Base-by-base conservation (phyloP, 2,888 invertebrate species). In the Chelonus formosanus region DNA sequence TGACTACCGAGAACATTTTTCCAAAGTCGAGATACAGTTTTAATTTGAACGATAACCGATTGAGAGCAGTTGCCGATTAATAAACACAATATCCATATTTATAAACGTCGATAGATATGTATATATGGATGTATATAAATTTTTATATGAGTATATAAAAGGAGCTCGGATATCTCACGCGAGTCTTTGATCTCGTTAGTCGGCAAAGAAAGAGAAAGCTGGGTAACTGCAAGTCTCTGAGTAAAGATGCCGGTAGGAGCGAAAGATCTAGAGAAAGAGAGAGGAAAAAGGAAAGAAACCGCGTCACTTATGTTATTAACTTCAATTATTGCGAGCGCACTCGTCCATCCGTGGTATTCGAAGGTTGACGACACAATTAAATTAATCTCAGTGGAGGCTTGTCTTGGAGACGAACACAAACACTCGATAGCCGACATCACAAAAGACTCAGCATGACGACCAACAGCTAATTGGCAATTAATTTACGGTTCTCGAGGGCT, bases 401-500 rank as follows among this genome's bases (percentile, higher is more conserved):
- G 47, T 34, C 8, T 63, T 43, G 36, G 32, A 8, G 59, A 55
- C 20, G 36, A 60, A 54, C 60, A 60, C 57, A 57, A 65, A 57
- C 44, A 61, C 61, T 52, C 62, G 31, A 36, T 35, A 50, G 43
- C 55, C 54, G 55, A 59, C 59, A 59, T 60, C 55, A 65, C 63
- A 58, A 45, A 63, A 55, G 58, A 50, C 54, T 52, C 65, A 57
- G 68, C 58, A 67, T 62, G 63, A 71, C 67, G 66, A 55, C 60
- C 50, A 63, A 59, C 55, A 70, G 69, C 69, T 73, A 73, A 73
- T 75, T 69, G 73, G 56, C 67, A 69, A 68, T 70, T 70, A 67
- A 73, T 71, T 68, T 67, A 70, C 67, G 68, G 62, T 35, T 31
- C 45, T 44, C 54, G 55, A 53, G 58, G 50, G 61, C 56, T 53